A percentile compares a stretch with the other conserved stretches of the same genome.
Conservation (phyloP, 2,113 vertebrate species). For the Prochilodus magdalenae region DNA sequence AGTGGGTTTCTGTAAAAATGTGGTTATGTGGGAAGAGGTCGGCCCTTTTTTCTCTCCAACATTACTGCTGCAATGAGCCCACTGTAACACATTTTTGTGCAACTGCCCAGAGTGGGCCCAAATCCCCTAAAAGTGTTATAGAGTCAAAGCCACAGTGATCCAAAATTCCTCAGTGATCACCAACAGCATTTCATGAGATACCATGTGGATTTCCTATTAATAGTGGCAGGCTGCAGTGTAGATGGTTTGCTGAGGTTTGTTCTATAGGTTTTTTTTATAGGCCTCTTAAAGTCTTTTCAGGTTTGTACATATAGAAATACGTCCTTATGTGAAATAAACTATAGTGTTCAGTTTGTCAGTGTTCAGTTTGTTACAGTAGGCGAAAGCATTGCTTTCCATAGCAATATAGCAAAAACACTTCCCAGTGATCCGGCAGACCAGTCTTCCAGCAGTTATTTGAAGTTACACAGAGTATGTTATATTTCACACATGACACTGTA, state of each 20-base stretch:
- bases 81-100: neutral
- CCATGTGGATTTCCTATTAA: neutral
- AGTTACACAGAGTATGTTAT: neutral
- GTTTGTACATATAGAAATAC: too few relatives aligned
- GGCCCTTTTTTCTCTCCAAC: constrained; percentile 19
- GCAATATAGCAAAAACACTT: too few relatives aligned
- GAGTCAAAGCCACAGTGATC: neutral
- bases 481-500: too few relatives aligned
- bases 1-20: constrained; percentile 58
- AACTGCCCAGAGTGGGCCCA: neutral
- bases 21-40: neutral
- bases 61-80: constrained; percentile 57
- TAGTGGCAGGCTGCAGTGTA: neutral
- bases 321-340: too few relatives aligned
- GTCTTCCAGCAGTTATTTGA: neutral
- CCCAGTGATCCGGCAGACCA: too few relatives aligned
- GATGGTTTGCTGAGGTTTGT: too few relatives aligned
- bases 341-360: too few relatives aligned
- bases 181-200: neutral
- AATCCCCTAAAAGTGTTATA: neutral
- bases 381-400: too few relatives aligned
- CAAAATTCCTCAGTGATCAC: neutral
- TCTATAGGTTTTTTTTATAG: too few relatives aligned
- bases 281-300: too few relatives aligned
- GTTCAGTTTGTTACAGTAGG: too few relatives aligned